Evolutionary conservation across 2,888 invertebrate species (phyloP).

Genomic region (Philereme vetulata): DNA sequence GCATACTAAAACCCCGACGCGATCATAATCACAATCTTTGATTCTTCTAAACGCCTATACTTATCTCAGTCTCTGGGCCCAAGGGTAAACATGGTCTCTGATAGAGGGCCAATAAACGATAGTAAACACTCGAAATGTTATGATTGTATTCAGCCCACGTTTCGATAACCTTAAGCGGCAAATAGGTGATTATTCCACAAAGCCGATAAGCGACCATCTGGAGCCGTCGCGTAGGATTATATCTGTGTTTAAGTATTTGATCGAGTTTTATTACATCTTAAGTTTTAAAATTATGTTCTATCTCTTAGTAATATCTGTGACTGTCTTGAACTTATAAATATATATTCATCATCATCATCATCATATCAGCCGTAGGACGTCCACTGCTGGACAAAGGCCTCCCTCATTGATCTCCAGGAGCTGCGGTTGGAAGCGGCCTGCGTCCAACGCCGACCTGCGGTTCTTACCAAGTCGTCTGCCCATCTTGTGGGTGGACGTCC

Average conservation of each 20-base stretch:
- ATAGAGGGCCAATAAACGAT: conserved; percentile 64
- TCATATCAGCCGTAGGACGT: no score
- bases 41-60: conserved; percentile 54
- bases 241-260: conserved; percentile 17
- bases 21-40: conserved; percentile 68
- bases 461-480: no score
- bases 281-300: no score
- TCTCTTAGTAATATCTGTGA: no score
- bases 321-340: no score
- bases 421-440: no score
- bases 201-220: conserved; percentile 51
- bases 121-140: conserved; percentile 44
- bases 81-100: conserved; percentile 65
- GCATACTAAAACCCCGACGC: conserved; percentile 77
- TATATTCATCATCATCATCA: no score
- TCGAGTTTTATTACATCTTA: conserved; percentile 19
- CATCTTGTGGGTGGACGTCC: no score
- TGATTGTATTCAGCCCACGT: conserved; percentile 62
- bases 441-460: no score
- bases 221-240: conserved; percentile 31
- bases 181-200: conserved; percentile 57
- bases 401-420: no score
- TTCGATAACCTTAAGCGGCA: conserved; percentile 59
- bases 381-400: no score
- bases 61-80: conserved; percentile 70